These are phyloP conservation scores for Ctenosaura bakeri DNA, from an alignment of 2,797 vertebrate species.

Conservation along the genomic window DNA sequence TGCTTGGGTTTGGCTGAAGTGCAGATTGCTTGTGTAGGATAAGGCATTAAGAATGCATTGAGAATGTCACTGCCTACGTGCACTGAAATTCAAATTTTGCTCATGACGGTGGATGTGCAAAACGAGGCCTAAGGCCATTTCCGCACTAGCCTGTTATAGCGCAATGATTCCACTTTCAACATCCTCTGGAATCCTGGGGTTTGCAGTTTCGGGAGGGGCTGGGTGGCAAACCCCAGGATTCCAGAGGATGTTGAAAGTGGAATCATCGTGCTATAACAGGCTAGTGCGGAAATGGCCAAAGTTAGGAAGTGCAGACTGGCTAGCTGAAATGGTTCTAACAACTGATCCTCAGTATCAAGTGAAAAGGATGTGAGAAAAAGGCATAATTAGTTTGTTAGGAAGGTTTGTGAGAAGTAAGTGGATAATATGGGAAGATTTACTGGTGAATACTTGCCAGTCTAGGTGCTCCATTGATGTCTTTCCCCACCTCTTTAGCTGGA, in stretches of 20 bases:
- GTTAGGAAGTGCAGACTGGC: background rate
- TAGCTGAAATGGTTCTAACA: background rate
- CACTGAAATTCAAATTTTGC: background rate
- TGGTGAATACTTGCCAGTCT: slow-evolving; percentile 24
- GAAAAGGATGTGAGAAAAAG: background rate
- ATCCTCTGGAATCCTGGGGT: too few relatives aligned
- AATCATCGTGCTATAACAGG: too few relatives aligned
- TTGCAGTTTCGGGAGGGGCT: too few relatives aligned
- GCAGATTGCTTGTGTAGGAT: background rate
- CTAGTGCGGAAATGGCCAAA: background rate
- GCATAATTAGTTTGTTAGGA: background rate
- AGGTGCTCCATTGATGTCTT: slow-evolving; percentile 25
- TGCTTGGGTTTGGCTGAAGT: background rate
- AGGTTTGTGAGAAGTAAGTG: background rate
- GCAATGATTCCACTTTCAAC: too few relatives aligned
- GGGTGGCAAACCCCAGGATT: too few relatives aligned
- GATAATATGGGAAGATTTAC: background rate
- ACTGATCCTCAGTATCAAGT: background rate
- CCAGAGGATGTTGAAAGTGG: too few relatives aligned
- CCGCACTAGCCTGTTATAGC: too few relatives aligned
- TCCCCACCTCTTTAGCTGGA: background rate
- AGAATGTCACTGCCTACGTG: background rate
- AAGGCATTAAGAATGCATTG: background rate
- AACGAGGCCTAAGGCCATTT: background rate
- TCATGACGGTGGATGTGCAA: background rate